A percentile compares a stretch with the other conserved stretches of the same genome.
Evolutionary conservation across 2,888 invertebrate genomes (phyloP).

Genomic region (Phyto melanocephala): DNA sequence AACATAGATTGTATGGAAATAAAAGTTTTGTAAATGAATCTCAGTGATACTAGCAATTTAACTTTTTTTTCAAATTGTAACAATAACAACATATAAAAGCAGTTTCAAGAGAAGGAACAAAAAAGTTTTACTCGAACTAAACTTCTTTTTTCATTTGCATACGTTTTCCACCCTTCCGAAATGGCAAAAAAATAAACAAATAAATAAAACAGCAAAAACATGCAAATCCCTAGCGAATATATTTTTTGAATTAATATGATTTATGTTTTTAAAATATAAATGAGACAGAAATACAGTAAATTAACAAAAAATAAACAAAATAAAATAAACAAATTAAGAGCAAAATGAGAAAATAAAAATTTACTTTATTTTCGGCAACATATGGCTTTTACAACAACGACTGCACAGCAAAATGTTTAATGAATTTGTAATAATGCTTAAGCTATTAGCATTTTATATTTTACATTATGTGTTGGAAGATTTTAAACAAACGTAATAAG

Average conservation of each 20-base stretch:
- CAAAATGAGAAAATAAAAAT: not conserved
- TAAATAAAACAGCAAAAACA: not conserved
- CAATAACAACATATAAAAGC: not conserved
- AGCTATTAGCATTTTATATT: not conserved
- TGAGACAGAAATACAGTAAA: not conserved
- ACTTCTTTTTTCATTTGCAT: not conserved
- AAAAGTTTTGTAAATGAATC: constrained; percentile 17
- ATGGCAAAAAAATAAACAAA: not conserved
- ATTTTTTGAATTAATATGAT: constrained; percentile 74
- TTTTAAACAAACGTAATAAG: constrained; percentile 65
- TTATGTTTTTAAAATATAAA: constrained; percentile 67
- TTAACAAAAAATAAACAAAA: too few relatives aligned
- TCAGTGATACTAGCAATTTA: constrained; percentile 34
- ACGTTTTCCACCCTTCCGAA: not conserved
- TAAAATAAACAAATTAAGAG: too few relatives aligned
- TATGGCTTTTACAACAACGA: not conserved
- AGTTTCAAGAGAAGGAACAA: too few relatives aligned
- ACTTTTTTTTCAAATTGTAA: constrained; percentile 35
- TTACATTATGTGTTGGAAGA: constrained; percentile 16
- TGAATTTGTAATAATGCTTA: not conserved
- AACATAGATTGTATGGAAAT: too few relatives aligned
- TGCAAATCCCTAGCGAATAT: constrained; percentile 47
- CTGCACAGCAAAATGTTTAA: not conserved
- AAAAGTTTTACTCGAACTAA: not conserved
- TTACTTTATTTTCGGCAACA: constrained; percentile 6